Evolutionary conservation across 2,113 vertebrate genomes (phyloP), one percentile per base, ranked within the genome.

Genomic region (Porphyrio hochstetteri): DNA sequence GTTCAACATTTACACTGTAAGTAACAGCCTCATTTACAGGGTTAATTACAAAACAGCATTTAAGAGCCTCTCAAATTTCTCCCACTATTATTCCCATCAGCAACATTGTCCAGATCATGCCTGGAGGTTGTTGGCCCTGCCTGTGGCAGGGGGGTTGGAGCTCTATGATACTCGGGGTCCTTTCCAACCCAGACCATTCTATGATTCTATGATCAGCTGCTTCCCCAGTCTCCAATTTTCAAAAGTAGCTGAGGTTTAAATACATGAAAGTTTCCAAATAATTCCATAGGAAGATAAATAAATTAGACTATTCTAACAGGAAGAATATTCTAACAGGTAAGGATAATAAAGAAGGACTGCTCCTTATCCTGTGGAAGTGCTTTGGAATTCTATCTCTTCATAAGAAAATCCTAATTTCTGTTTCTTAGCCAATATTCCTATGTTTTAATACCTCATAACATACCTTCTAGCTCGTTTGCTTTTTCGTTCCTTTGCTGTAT

Each of bases 401-500:
- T 18, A 20, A 3, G 2, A 57, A 64, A 82, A 72, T 24, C 1
- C 1, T 11, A 1, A 46, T 68, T 84, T 55, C 35, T 53, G 7
- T 63, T 89, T 48, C 86, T 93, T 27, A 92, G n/a, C 25, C 65
- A 60, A 55, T 2, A 86, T 5, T 67, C 3, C 0, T 23, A 19
- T 42, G 79, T 68, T 64, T 42, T 36, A 53, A 79, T 59, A 17
- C 36, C 28, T 68, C 72, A 20, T 12, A 72, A 48, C 75, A 55
- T 91, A 99, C 99, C 99, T 99, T 96, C 98, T 98, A 63, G 98
- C 98, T 96, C 98, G 97, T 96, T 99, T 99, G 97, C 98, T 99
- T 96, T 98, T 99, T 55, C 99, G 98, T 59, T 99, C 99, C 95
- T 99, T 99, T 67, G 99, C 98, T 25, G 99, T 99, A 92, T 99